Percentiles rank a stretch among this genome's conserved stretches.
Conservation (phyloP, 2,888 invertebrate species). For the Odontocerum albicorne region DNA sequence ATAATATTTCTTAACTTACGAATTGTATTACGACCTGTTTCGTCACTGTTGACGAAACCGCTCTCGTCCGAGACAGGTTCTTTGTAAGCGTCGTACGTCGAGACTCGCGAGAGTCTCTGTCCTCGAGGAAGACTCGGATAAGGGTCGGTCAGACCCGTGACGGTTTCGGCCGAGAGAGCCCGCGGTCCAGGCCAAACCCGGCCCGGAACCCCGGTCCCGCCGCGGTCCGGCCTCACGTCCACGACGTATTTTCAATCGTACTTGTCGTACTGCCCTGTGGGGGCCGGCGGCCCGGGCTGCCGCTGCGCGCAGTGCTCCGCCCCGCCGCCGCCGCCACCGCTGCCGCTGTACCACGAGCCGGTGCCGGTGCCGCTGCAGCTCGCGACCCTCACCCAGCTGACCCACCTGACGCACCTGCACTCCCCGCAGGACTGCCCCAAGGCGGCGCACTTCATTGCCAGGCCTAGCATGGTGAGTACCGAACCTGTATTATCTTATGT, state of each 20-base stretch:
- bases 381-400: constrained; percentile 36
- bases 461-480: constrained; percentile 36
- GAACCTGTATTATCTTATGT: background rate
- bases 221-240: constrained; percentile 20
- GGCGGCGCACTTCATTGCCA: constrained; percentile 36
- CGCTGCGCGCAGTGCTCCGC: constrained; percentile 50
- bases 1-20: background rate
- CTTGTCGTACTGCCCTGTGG: constrained; percentile 35
- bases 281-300: constrained; percentile 44
- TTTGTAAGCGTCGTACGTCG: background rate
- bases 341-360: constrained; percentile 50
- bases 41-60: background rate
- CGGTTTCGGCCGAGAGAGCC: background rate
- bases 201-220: background rate
- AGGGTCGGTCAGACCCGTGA: background rate
- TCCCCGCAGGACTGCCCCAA: constrained; percentile 32
- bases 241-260: constrained; percentile 38
- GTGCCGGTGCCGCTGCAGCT: constrained; percentile 45
- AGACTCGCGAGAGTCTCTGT: background rate
- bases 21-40: constrained; percentile 1
- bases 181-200: constrained; percentile 1
- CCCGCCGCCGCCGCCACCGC: constrained; percentile 37
- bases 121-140: background rate
- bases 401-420: constrained; percentile 27
- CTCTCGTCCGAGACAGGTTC: background rate